These are phyloP conservation scores for Dione vanillae DNA, from an alignment of 2,888 invertebrate species.

Conservation along the genomic window DNA sequence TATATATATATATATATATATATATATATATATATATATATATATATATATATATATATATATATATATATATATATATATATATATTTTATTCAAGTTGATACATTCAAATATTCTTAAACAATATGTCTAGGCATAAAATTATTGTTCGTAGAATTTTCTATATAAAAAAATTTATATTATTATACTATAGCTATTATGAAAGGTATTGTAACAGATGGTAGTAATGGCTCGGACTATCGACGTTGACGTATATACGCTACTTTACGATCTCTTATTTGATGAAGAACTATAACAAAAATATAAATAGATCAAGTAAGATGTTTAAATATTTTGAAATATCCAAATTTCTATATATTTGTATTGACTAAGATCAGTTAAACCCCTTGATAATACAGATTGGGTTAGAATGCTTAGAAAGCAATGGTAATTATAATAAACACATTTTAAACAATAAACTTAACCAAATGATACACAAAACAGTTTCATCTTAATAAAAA, in stretches of 20 bases:
- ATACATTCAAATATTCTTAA: too few species aligned
- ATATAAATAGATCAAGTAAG: too few species aligned
- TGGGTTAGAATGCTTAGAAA: too few species aligned
- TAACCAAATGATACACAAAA: constrained; percentile 17
- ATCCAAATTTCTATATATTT: too few species aligned
- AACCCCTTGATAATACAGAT: too few species aligned
- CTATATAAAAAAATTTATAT: constrained; percentile 48
- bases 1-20: too few species aligned
- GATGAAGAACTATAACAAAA: neutral
- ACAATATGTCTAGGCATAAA: neutral
- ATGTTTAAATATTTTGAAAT: too few species aligned
- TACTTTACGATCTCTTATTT: constrained; percentile 1
- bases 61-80: too few species aligned
- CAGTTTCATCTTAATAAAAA: constrained; percentile 39
- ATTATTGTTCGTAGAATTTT: neutral
- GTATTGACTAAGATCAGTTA: too few species aligned
- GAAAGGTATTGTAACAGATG: constrained; percentile 49
- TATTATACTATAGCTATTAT: constrained; percentile 47
- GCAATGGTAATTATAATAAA: neutral
- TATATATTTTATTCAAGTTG: too few species aligned
- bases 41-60: too few species aligned
- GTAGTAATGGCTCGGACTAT: constrained; percentile 46
- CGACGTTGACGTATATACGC: constrained; percentile 37
- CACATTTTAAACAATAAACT: constrained; percentile 8
- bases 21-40: too few species aligned